Conservation (phyloP, 2,797 vertebrate species). For the Acanthopagrus latus region DNA sequence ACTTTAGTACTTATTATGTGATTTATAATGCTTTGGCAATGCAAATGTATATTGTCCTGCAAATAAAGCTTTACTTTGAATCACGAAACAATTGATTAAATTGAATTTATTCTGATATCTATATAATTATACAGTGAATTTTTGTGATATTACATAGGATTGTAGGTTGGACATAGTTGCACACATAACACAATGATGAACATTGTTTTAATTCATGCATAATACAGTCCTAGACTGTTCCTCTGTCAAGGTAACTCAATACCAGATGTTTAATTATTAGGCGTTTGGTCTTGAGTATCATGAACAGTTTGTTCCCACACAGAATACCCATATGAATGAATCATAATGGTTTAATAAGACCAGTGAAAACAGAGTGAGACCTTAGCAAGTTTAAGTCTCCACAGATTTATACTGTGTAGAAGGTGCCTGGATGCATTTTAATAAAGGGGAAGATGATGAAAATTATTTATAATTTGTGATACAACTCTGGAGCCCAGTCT, state of each 20-base stretch:
- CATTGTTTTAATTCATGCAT: background rate
- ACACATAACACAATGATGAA: no score
- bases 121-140: background rate
- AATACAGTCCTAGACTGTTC: background rate
- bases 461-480: conserved; percentile 1
- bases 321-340: background rate
- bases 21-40: no score
- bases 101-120: background rate
- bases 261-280: background rate
- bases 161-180: background rate
- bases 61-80: no score
- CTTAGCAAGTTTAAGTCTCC: background rate
- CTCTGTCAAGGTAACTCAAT: background rate
- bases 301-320: conserved; percentile 1
- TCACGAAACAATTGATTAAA: no score
- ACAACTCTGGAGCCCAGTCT: conserved; percentile 11
- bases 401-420: background rate
- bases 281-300: background rate
- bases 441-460: background rate
- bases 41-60: no score
- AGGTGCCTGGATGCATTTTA: no score
- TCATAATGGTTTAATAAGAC: background rate
- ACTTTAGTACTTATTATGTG: no score
- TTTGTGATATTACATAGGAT: background rate
- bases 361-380: background rate